phyloP scores from a whole-genome alignment of 2,888 invertebrate species.

The Smittia aterrima region DNA sequence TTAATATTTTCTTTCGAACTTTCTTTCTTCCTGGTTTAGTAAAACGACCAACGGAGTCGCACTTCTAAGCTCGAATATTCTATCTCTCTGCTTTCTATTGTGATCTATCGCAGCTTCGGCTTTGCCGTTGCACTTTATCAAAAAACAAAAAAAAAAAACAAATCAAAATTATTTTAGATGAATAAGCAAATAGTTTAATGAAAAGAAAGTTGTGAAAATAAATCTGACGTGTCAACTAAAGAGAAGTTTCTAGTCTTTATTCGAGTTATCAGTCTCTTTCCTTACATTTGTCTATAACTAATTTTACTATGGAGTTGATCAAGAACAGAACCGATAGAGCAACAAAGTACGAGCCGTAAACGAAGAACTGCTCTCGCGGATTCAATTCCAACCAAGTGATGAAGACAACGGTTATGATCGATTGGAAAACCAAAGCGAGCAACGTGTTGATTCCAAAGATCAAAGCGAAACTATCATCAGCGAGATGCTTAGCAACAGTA shows the following conservation, averaged over 20 bases:
- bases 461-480: constrained; percentile 82
- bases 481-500: constrained; percentile 78
- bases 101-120: background rate
- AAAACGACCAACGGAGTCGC: constrained; percentile 2
- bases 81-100: background rate
- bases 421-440: constrained; percentile 73
- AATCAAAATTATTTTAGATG: no score
- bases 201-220: no score
- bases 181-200: no score
- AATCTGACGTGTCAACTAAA: no score
- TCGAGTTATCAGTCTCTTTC: background rate
- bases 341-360: constrained; percentile 52
- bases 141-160: background rate
- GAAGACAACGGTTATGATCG: constrained; percentile 63
- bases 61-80: background rate
- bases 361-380: constrained; percentile 49
- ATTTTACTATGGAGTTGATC: constrained; percentile 42
- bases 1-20: background rate
- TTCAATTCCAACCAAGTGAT: constrained; percentile 48
- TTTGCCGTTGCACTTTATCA: background rate
- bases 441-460: constrained; percentile 90
- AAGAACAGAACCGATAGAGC: constrained; percentile 49
- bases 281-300: background rate
- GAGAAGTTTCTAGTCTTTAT: background rate
- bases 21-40: constrained; percentile 8